Base-by-base conservation (phyloP, 2,888 invertebrate species). In the Scrobipalpa atriplicella region DNA sequence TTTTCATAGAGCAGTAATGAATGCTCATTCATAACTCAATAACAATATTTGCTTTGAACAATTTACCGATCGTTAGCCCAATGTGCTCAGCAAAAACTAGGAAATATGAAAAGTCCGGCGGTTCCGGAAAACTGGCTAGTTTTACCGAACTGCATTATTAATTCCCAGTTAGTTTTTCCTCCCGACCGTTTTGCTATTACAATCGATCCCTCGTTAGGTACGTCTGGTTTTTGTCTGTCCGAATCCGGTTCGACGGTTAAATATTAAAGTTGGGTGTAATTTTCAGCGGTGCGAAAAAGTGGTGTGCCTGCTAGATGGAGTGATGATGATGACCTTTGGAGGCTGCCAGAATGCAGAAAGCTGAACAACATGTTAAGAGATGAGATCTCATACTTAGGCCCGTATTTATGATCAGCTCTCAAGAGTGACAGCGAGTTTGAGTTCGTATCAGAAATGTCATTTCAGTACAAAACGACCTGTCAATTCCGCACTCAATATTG, bases 111-210 rank as follows among this genome's bases (percentile, higher is more conserved):
- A 58, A 58, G 13, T 58, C n/a, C 56, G 11, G 11, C 36, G n/a
- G n/a, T n/a, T n/a, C 56, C 36, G 36, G 68, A 73, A 72, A 68
- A 68, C 65, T 56, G 69, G 67, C 66, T 71, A 74, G 74, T 76
- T 78, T 76, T 71, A 47, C 70, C 69, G 70, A 75, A 79, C 78
- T 78, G 78, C 77, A 75, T 76, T 78, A 86, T 86, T 82, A 86
- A 82, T 83, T 77, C 71, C 77, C 74, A 82, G 83, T 86, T 85
- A 82, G 83, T 82, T 84, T 85, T 84, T 85, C 83, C 72, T 70
- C 72, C 76, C 75, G 70, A 70, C 71, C 79, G 79, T 81, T 83
- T 83, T 81, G 81, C 78, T 76, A 74, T 75, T 71, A 69, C 76
- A 85, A 52, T 86, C 79, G 79, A 82, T 85, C 79, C 70, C 83